A percentile compares a stretch with the other conserved stretches of the same genome.
Evolutionary conservation across 2,113 vertebrate genomes (phyloP).

Genomic region (Ceyx melanurus): DNA sequence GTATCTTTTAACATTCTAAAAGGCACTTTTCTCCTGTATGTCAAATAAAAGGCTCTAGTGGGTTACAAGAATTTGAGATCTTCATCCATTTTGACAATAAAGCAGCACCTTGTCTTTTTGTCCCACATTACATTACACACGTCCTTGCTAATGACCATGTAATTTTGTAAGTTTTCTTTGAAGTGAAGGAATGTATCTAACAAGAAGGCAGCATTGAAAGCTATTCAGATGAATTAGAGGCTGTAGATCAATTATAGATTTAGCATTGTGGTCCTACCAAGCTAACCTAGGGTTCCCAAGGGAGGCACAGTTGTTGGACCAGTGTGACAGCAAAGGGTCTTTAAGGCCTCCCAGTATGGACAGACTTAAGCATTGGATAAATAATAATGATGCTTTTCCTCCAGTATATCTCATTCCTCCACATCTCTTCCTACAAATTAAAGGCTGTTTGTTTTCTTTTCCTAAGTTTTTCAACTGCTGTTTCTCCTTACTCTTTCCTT

Average conservation of each 20-base stretch:
- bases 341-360: neutral
- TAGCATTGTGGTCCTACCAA: neutral
- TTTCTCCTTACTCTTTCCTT: neutral
- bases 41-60: conserved; percentile 20
- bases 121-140: neutral
- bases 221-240: neutral
- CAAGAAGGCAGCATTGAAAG: neutral
- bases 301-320: neutral
- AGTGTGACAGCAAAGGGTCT: neutral
- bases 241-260: neutral
- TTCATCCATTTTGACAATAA: conserved; percentile 31
- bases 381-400: neutral
- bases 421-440: neutral
- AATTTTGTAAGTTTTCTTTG: conserved; percentile 17
- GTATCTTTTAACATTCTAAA: neutral
- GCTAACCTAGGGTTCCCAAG: neutral
- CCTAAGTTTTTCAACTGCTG: neutral
- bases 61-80: neutral
- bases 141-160: neutral
- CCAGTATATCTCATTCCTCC: neutral
- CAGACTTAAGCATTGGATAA: neutral
- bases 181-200: conserved; percentile 1
- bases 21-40: conserved; percentile 7
- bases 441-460: neutral
- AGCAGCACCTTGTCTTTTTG: neutral